phyloP scores from a whole-genome alignment of 1,140 invertebrate genomes.

The Eriosoma lanigerum region DNA sequence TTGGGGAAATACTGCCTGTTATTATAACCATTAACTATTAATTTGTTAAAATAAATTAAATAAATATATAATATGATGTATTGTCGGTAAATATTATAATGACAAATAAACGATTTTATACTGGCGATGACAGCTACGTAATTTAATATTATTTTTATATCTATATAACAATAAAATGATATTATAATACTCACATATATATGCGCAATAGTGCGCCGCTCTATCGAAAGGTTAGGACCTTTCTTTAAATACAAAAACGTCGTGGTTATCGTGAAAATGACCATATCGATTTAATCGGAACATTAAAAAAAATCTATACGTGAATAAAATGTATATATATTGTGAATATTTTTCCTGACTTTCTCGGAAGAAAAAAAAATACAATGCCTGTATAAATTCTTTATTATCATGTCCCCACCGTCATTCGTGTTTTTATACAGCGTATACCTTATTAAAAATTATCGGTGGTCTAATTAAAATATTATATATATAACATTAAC shows the following conservation, averaged over 20 bases:
- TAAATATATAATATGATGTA: not conserved
- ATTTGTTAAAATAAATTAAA: too few species aligned
- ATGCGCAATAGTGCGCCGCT: not conserved
- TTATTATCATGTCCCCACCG: not conserved
- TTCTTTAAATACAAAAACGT: constrained; percentile 28
- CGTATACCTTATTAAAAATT: not conserved
- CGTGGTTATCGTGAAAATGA: constrained; percentile 5
- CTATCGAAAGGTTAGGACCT: constrained; percentile 25
- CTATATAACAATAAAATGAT: constrained; percentile 24
- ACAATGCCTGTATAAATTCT: not conserved
- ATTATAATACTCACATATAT: not conserved
- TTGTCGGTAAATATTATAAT: constrained; percentile 41
- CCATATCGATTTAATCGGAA: constrained; percentile 22
- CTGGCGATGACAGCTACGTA: too few species aligned
- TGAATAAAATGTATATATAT: not conserved
- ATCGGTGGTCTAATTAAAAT: not conserved
- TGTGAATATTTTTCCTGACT: not conserved
- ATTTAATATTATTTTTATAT: too few species aligned
- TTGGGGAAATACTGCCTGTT: not conserved
- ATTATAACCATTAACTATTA: too few species aligned
- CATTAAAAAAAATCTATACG: not conserved
- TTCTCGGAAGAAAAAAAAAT: not conserved
- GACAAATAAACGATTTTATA: constrained; percentile 8
- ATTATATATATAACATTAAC: not conserved
- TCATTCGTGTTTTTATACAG: too few species aligned